Conservation (phyloP, 2,888 invertebrate species). For the Ophion ellenae region DNA sequence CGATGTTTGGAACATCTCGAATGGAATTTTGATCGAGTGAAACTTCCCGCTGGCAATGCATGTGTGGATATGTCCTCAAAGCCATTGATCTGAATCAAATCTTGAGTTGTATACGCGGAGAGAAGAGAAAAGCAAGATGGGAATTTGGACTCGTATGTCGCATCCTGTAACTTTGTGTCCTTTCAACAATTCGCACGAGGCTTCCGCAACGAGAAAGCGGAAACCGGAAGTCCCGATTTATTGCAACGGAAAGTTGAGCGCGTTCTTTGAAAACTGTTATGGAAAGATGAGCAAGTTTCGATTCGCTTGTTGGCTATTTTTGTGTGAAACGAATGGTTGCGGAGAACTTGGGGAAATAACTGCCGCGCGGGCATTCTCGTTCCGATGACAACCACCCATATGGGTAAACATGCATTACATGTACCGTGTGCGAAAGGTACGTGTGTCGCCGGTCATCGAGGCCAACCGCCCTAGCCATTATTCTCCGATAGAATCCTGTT, state of each 20-base stretch:
- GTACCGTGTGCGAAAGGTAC: slow-evolving; percentile 10
- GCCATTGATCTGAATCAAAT: no score
- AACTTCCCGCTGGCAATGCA: no score
- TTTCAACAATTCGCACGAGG: not conserved
- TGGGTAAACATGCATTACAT: slow-evolving; percentile 4
- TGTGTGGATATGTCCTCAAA: no score
- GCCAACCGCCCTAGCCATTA: slow-evolving; percentile 63
- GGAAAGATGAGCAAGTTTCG: not conserved
- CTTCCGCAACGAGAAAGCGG: not conserved
- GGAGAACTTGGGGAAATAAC: slow-evolving; percentile 16
- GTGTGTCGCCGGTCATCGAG: slow-evolving; percentile 52
- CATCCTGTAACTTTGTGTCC: not conserved
- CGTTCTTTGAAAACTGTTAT: not conserved
- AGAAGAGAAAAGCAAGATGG: not conserved
- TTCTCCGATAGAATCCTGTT: slow-evolving; percentile 74
- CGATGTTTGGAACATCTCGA: no score
- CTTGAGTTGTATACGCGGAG: no score
- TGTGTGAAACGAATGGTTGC: not conserved
- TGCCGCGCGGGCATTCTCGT: slow-evolving; percentile 18
- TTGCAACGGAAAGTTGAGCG: not conserved
- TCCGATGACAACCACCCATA: slow-evolving; percentile 12
- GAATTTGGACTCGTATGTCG: not conserved
- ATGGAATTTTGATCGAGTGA: no score
- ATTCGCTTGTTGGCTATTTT: not conserved
- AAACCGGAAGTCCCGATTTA: not conserved